Conservation (phyloP, 2,888 invertebrate genomes). For the Eudasyphora cyanicolor region DNA sequence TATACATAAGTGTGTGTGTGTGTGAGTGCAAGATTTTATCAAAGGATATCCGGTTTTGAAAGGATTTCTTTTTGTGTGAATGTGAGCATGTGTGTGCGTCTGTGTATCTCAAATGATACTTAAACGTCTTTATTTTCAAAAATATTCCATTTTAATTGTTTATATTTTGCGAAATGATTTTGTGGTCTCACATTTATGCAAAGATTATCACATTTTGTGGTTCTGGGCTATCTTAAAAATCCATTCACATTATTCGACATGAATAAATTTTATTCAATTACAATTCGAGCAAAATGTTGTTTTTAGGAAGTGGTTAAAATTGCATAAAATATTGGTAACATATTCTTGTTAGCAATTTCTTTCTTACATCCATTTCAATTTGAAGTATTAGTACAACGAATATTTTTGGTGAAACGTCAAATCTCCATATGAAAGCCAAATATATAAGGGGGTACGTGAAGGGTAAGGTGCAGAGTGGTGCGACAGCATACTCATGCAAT, state of each 20-base stretch:
- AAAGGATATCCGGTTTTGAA: neutral
- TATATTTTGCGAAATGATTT: neutral
- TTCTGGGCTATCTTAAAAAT: neutral
- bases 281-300: neutral
- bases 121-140: neutral
- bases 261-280: neutral
- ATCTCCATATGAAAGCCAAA: too few species aligned
- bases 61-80: neutral
- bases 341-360: too few species aligned
- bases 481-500: too few species aligned
- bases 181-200: neutral
- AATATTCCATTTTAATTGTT: constrained; percentile 1
- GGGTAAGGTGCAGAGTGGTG: too few species aligned
- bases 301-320: too few species aligned
- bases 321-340: too few species aligned
- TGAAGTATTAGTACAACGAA: too few species aligned
- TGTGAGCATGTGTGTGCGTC: neutral
- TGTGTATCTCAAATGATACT: neutral
- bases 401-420: too few species aligned
- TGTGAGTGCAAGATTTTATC: neutral
- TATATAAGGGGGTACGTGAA: too few species aligned
- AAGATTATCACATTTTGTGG: constrained; percentile 9
- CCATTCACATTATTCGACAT: neutral
- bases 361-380: too few species aligned
- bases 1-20: neutral